phyloP scores from a whole-genome alignment of 1,140 invertebrate species.

The Ylistrum balloti region DNA sequence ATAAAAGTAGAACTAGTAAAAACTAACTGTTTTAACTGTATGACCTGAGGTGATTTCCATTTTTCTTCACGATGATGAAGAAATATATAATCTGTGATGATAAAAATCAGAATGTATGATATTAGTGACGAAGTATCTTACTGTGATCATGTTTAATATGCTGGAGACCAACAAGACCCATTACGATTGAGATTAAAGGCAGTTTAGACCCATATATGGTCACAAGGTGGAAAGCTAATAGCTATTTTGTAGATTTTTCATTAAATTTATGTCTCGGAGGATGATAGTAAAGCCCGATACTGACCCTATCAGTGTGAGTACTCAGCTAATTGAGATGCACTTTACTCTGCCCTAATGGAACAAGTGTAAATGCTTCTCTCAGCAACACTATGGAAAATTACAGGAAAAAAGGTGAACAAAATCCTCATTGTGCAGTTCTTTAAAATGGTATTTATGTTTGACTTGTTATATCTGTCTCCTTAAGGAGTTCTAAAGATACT shows the following conservation, averaged over 20 bases:
- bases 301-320: slow-evolving; percentile 20
- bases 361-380: neutral
- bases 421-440: neutral
- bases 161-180: slow-evolving; percentile 2
- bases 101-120: neutral
- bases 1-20: too few relatives aligned
- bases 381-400: neutral
- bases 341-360: slow-evolving; percentile 19
- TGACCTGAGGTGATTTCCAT: neutral
- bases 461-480: slow-evolving; percentile 18
- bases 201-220: slow-evolving; percentile 34
- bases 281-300: neutral
- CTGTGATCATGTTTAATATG: neutral
- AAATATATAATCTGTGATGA: slow-evolving; percentile 34
- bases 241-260: slow-evolving; percentile 40
- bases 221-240: slow-evolving; percentile 26
- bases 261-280: neutral
- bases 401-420: neutral
- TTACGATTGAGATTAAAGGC: neutral
- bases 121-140: neutral
- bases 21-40: too few relatives aligned
- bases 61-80: neutral
- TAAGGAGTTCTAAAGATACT: neutral
- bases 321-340: slow-evolving; percentile 25
- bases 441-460: neutral